Evolutionary conservation across 2,113 vertebrate species (phyloP).

Genomic region (Atlantisia rogersi): DNA sequence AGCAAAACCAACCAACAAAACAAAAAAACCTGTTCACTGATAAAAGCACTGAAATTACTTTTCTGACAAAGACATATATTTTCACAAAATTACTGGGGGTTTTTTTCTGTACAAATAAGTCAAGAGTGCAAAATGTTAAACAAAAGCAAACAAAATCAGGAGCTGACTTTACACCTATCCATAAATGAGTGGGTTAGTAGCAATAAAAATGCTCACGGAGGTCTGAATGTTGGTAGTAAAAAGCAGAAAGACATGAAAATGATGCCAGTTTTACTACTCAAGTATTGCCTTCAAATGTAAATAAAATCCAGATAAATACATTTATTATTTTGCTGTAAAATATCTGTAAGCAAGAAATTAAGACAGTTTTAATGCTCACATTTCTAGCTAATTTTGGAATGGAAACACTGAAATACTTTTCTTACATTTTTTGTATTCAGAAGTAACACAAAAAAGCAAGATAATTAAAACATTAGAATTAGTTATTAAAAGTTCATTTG

Average conservation of each 20-base stretch:
- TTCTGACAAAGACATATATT: background rate
- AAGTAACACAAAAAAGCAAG: background rate
- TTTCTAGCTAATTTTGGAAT: background rate
- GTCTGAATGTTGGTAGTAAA: background rate
- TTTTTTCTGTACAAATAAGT: background rate
- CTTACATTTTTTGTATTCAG: conserved; percentile 20
- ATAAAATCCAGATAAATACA: background rate
- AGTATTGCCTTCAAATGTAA: background rate
- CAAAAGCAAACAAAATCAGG: background rate
- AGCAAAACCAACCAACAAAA: background rate
- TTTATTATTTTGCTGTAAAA: background rate
- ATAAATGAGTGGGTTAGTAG: background rate
- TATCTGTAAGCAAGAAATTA: background rate
- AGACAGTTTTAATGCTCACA: background rate
- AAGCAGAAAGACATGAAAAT: background rate
- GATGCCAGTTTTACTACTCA: background rate
- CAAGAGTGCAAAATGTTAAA: background rate
- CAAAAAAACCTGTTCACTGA: background rate
- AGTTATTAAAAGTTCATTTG: conserved; percentile 47
- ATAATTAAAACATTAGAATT: conserved; percentile 36
- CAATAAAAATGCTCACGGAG: background rate
- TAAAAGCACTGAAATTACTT: background rate
- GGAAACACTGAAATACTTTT: background rate
- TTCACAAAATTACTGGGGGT: background rate
- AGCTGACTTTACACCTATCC: background rate